Evolutionary conservation across 2,888 invertebrate species (phyloP), one percentile per base, ranked within the genome.

Genomic region (Sipha maydis): DNA sequence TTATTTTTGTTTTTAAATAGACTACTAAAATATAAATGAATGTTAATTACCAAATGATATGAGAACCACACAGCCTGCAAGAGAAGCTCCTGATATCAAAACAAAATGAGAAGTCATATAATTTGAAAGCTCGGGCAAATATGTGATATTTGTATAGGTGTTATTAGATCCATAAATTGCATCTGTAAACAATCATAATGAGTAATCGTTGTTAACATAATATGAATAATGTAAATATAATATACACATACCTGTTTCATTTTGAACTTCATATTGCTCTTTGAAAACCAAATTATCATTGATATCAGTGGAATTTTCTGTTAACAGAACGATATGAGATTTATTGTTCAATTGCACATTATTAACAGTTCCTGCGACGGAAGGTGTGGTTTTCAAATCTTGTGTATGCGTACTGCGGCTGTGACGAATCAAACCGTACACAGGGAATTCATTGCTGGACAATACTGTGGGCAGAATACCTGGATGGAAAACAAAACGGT

Each of bases 71-170:
- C 88, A 88, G 41, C 75, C 88, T 25, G 75, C 80, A 82, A 88
- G 71, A 28, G 88, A 88, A 56, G 88, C 88, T 73, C 88, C 88
- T 1, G 88, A 88, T 82, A 88, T 88, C 25, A 88, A 82, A 88
- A 88, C 88, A 34, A 88, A 79, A 80, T 88, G 82, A 75, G 88
- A 75, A 67, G 28, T 88, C 88, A 88, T 88, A 67, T 82, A 88
- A 75, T 82, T 88, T 82, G 88, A 88, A n/a, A 88, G 28, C 48
- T 88, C 88, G 19, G 88, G 88, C 34, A 88, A 75, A 8, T 82
- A 88, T 76, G 80, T 88, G 11, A 88, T 82, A 75, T 88, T 88
- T 82, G 82, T 41, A 67, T 34, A 82, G n/a, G 88, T 88, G 9
- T 75, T 67, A 67, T 88, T 88, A 41, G 61, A 82, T 82, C 54